Conservation (phyloP, 2,888 invertebrate genomes). For the Adelphocoris suturalis region DNA sequence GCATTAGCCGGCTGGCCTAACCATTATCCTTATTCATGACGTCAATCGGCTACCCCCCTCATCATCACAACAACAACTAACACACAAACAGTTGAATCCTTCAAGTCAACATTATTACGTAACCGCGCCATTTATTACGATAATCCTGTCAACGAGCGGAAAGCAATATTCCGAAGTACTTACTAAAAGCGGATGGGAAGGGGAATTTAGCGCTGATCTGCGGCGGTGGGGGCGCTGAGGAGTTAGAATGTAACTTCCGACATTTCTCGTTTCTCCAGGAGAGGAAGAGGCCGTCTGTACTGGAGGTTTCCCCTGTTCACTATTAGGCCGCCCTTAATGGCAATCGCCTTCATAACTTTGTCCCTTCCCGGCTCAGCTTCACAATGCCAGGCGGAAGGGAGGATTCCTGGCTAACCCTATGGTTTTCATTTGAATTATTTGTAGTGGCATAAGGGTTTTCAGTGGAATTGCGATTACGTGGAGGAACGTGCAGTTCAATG, state of each 20-base stretch:
- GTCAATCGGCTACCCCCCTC: not conserved
- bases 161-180: constrained; percentile 39
- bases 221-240: too few species aligned
- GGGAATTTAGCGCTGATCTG: too few species aligned
- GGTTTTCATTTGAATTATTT: constrained; percentile 17
- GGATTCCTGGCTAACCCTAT: constrained; percentile 20
- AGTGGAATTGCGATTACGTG: not conserved
- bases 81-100: not conserved
- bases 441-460: not conserved
- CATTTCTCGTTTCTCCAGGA: not conserved
- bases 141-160: constrained; percentile 46
- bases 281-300: not conserved
- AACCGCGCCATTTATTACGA: constrained; percentile 38
- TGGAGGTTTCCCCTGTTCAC: constrained; percentile 1
- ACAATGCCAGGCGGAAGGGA: not conserved
- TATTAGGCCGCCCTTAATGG: constrained; percentile 48
- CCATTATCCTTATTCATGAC: constrained; percentile 63
- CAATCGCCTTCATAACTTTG: constrained; percentile 61
- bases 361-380: constrained; percentile 22
- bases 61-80: not conserved
- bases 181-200: too few species aligned
- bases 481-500: not conserved
- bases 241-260: constrained; percentile 10
- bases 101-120: not conserved
- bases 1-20: constrained; percentile 16